A percentile compares a stretch with the other conserved stretches of the same genome.
Conservation (phyloP, 2,797 vertebrate species). For the Hypotaenidia philippensis region DNA sequence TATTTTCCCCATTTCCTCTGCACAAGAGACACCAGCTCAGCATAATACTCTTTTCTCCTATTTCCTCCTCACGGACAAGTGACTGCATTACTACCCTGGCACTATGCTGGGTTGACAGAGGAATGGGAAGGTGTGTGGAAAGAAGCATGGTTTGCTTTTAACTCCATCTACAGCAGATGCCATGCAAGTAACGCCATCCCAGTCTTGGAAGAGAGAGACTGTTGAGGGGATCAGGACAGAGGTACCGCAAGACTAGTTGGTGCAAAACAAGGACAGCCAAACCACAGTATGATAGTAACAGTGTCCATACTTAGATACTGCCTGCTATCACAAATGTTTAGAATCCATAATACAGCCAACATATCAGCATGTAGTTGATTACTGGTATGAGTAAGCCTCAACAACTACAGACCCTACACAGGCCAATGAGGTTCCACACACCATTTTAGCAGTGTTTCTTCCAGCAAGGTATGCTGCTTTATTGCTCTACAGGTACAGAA, state of each 20-base stretch:
- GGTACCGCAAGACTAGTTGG: not conserved
- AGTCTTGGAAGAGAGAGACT: not conserved
- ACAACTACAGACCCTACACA: not conserved
- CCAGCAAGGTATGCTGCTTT: not conserved
- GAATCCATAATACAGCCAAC: not conserved
- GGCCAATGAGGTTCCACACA: not conserved
- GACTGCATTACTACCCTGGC: not conserved
- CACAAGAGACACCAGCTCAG: not conserved
- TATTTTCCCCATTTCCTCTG: not conserved
- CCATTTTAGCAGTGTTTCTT: not conserved
- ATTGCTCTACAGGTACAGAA: not conserved
- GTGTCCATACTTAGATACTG: not conserved
- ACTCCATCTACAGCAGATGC: not conserved
- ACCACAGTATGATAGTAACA: not conserved
- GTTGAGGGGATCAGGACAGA: not conserved
- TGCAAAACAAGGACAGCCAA: not conserved
- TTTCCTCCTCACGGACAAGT: not conserved
- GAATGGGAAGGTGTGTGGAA: not conserved
- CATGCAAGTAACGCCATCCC: not conserved
- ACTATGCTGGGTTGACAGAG: not conserved
- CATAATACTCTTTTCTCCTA: not conserved
- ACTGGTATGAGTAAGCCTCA: not conserved
- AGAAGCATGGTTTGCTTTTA: not conserved
- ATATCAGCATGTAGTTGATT: not conserved
- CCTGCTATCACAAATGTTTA: not conserved